phyloP scores from a whole-genome alignment of 2,113 vertebrate genomes.

The Guaruba guarouba region DNA sequence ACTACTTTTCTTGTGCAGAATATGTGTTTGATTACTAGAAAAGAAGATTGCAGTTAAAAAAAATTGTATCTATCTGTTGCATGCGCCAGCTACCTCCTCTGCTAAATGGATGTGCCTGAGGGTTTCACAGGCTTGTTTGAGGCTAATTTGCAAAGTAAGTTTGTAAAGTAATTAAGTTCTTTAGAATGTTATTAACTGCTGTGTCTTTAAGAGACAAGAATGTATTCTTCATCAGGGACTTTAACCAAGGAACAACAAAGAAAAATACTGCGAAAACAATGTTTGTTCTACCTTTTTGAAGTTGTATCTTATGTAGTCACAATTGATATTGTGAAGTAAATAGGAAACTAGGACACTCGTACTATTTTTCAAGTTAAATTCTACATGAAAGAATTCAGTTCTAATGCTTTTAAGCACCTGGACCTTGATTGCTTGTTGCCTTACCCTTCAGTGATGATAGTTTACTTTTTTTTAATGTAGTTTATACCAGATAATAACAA shows the following conservation, averaged over 20 bases:
- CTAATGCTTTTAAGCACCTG: not conserved
- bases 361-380: conserved; percentile 10
- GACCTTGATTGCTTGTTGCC: not conserved
- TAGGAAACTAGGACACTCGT: not conserved
- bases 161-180: not conserved
- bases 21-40: not conserved
- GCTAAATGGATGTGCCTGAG: not conserved
- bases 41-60: not conserved
- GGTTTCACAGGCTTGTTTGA: not conserved
- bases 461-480: not conserved
- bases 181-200: not conserved
- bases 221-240: not conserved
- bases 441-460: not conserved
- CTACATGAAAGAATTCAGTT: not conserved
- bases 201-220: not conserved
- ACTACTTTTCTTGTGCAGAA: not conserved
- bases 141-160: not conserved
- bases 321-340: not conserved
- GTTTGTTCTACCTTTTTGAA: not conserved
- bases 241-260: not conserved
- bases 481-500: not conserved
- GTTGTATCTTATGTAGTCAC: not conserved
- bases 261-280: not conserved
- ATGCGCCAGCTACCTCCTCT: not conserved
- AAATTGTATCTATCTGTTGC: not conserved